Conservation (phyloP, 2,113 vertebrate species). For the Odontophorus gujanensis region DNA sequence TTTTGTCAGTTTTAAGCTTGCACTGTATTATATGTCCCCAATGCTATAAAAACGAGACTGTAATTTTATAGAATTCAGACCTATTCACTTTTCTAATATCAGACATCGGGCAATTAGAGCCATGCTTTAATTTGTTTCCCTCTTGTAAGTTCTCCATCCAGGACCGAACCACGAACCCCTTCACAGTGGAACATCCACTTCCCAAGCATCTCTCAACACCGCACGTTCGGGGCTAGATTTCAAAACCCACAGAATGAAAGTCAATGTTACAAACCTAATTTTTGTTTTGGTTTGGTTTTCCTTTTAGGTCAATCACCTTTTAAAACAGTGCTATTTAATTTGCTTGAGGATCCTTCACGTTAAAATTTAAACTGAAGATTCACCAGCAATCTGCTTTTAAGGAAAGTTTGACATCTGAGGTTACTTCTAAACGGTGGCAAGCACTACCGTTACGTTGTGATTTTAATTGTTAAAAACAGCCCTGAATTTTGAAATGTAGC, state of each 20-base stretch:
- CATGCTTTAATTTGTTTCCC: slow-evolving; percentile 25
- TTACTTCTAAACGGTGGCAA: slow-evolving; percentile 80
- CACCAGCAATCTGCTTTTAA: slow-evolving; percentile 80
- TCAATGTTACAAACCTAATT: slow-evolving; percentile 80
- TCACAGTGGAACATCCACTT: slow-evolving; percentile 39
- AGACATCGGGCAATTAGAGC: slow-evolving; percentile 62
- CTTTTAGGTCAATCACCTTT: slow-evolving; percentile 78
- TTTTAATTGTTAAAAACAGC: slow-evolving; percentile 80
- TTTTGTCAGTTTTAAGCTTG: slow-evolving; percentile 25
- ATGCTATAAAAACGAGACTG: slow-evolving; percentile 26
- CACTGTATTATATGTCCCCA: slow-evolving; percentile 35
- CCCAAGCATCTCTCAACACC: slow-evolving; percentile 91
- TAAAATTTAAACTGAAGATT: slow-evolving; percentile 80
- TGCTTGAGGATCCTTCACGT: slow-evolving; percentile 74
- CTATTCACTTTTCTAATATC: slow-evolving; percentile 50
- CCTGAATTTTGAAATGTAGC: slow-evolving; percentile 99
- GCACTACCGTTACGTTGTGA: slow-evolving; percentile 77
- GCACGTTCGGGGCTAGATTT: slow-evolving; percentile 98
- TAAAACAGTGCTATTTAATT: slow-evolving; percentile 79
- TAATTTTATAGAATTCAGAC: slow-evolving; percentile 48
- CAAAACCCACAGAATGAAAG: slow-evolving; percentile 91
- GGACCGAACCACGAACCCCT: slow-evolving; percentile 28
- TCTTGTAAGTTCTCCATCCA: slow-evolving; percentile 50
- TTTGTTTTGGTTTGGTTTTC: not conserved
- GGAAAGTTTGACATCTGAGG: slow-evolving; percentile 77